Evolutionary conservation across 1,140 invertebrate species (phyloP).

Genomic region (Aethina tumida): DNA sequence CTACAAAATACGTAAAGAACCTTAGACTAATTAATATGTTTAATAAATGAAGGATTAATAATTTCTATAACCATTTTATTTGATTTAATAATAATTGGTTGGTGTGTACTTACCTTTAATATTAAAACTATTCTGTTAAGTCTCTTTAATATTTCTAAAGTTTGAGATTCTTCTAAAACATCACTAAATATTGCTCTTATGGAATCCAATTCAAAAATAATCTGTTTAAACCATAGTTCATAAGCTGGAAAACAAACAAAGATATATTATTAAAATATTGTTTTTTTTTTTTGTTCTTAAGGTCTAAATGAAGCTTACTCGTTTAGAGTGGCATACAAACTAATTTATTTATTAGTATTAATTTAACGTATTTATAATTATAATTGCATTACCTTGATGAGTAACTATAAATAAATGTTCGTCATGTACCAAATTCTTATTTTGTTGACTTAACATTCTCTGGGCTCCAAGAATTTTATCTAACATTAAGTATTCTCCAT

Average conservation of each 20-base stretch:
- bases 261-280: slow-evolving; percentile 7
- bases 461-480: slow-evolving; percentile 85
- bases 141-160: slow-evolving; percentile 85
- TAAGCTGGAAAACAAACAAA: slow-evolving; percentile 63
- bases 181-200: slow-evolving; percentile 72
- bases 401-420: slow-evolving; percentile 97
- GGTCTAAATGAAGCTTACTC: background rate
- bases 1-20: too few relatives aligned
- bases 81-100: too few relatives aligned
- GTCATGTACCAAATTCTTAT: slow-evolving; percentile 74
- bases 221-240: slow-evolving; percentile 99
- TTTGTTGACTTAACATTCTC: slow-evolving; percentile 64
- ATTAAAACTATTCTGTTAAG: slow-evolving; percentile 89
- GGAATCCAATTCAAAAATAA: slow-evolving; percentile 93
- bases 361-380: background rate
- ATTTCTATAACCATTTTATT: too few relatives aligned
- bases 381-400: slow-evolving; percentile 76
- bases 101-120: slow-evolving; percentile 64
- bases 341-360: background rate
- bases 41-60: too few relatives aligned
- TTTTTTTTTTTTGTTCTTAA: slow-evolving; percentile 2
- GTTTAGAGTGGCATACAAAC: background rate
- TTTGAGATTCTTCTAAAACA: slow-evolving; percentile 82
- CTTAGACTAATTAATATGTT: too few relatives aligned
- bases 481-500: slow-evolving; percentile 79